Conservation (phyloP, 1,140 invertebrate species). For the Tachypleus tridentatus region DNA sequence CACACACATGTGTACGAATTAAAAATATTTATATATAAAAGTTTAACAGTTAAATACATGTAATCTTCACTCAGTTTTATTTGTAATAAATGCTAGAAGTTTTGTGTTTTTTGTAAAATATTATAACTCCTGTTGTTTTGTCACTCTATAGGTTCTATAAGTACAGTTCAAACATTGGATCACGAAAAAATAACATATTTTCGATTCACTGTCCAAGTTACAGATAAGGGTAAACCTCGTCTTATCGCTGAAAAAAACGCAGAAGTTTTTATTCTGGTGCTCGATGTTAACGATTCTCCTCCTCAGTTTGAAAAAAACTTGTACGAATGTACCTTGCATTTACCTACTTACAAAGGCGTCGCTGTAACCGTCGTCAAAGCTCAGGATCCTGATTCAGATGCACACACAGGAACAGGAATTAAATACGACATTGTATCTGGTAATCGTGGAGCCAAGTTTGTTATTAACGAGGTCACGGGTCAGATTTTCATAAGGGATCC, state of each 20-base stretch:
- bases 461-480: conserved; percentile 58
- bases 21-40: no score
- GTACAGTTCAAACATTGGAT: conserved; percentile 60
- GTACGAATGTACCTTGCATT: conserved; percentile 61
- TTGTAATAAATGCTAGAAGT: no score
- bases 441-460: conserved; percentile 62
- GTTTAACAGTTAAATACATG: no score
- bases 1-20: no score
- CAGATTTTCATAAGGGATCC: conserved; percentile 52
- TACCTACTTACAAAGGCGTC: conserved; percentile 45
- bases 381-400: conserved; percentile 55
- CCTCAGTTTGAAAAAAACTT: conserved; percentile 54
- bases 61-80: no score
- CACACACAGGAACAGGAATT: conserved; percentile 37
- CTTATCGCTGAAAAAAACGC: conserved; percentile 46
- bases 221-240: conserved; percentile 64
- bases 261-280: conserved; percentile 48
- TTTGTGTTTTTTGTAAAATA: no score
- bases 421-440: conserved; percentile 71
- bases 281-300: conserved; percentile 75
- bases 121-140: not conserved
- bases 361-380: conserved; percentile 48
- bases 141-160: conserved; percentile 52
- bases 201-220: conserved; percentile 70
- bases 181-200: conserved; percentile 58